Base-by-base conservation (phyloP, 2,113 vertebrate genomes). In the Hipposideros armiger region DNA sequence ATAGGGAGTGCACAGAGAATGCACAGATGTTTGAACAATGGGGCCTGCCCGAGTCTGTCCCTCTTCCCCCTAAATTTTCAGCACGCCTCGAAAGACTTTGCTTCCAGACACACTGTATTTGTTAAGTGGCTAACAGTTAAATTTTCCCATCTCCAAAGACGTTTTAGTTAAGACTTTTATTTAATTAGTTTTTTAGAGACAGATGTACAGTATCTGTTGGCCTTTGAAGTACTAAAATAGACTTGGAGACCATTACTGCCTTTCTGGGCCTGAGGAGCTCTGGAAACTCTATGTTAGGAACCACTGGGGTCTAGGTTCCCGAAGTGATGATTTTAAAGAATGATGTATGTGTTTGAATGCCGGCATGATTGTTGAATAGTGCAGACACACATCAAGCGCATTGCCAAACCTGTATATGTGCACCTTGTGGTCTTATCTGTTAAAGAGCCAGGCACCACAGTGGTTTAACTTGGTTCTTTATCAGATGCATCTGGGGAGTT, bases 1-100 rank as follows among this genome's bases (percentile, higher is more conserved):
- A 5, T 6, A 11, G 45, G n/a, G 26, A 40, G 32, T 42, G 0
- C 1, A 36, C 7, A 56, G 47, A 11, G 26, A 40, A 28, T 42
- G 0, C 1, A 36, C 7, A 56, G 47, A 11, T 1, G 3, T 13
- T 15, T 19, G 69, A 11, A 40, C 2, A 19, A 0, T 0, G 0
- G 3, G 19, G n/a, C 40, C 60, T 77, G 4, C 42, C 24, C 19
- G 82, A 32, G n/a, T 30, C 3, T 47, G 13, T n/a, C 17, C 20
- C 45, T 32, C 11, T 1, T 2, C 32, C 9, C 17, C 11, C n/a
- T 69, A 8, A 1, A 0, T 94, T 91, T 78, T 67, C 40, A 47
- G 45, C 10, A 2, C 7, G 50, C 30, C 22, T 78, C 88, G 70
- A 3, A 62, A 69, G 40, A 45, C 24, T 56, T 64, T 78, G 58